Conservation (phyloP, 1,140 invertebrate species). For the Bombus terrestris region DNA sequence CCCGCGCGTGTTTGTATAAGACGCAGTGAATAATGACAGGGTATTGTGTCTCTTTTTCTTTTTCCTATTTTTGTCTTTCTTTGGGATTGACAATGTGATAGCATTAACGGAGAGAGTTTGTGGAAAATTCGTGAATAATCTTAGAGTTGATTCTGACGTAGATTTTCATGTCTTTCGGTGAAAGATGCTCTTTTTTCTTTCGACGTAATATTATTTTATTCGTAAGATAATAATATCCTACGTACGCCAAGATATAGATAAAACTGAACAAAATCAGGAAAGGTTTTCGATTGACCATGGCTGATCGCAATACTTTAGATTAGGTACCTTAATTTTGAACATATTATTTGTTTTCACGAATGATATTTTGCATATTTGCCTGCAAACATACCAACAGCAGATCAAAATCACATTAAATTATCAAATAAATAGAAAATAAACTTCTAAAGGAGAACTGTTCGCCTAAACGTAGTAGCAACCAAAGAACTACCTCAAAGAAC, state of each 20-base stretch:
- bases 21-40: background rate
- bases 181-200: too few species aligned
- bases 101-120: too few species aligned
- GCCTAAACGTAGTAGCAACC: background rate
- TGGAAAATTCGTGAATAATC: background rate
- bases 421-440: background rate
- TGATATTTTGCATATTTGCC: too few species aligned
- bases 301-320: too few species aligned
- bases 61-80: background rate
- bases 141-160: background rate
- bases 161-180: background rate
- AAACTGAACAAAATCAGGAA: too few species aligned
- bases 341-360: too few species aligned
- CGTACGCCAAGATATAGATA: too few species aligned
- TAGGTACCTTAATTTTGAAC: too few species aligned
- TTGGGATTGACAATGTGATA: background rate
- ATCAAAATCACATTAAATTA: background rate
- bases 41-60: background rate
- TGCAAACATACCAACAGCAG: background rate
- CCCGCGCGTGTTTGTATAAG: constrained; percentile 15
- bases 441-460: background rate
- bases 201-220: too few species aligned
- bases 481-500: background rate
- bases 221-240: too few species aligned
- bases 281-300: too few species aligned